Conservation (phyloP, 2,888 invertebrate species). For the Hypsopygia costalis region DNA sequence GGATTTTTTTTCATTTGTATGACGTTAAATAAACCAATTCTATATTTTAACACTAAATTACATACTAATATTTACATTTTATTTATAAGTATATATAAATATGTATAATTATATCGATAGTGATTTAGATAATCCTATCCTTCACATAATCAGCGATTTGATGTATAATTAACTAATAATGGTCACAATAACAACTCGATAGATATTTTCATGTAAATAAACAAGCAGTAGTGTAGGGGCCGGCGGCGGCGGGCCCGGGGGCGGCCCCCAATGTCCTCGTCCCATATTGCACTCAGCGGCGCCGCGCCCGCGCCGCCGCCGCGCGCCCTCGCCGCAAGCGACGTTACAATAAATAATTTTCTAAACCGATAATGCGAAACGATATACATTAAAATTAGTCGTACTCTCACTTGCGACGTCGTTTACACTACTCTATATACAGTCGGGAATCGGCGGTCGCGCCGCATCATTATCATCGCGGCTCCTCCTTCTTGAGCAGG, state of each 20-base stretch:
- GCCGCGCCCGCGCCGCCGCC: constrained; percentile 17
- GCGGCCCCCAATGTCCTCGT: constrained; percentile 48
- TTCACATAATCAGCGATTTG: constrained; percentile 70
- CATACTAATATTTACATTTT: constrained; percentile 78
- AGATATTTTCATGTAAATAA: constrained; percentile 78
- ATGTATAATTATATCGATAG: constrained; percentile 79
- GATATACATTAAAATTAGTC: constrained; percentile 52
- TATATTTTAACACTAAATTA: constrained; percentile 79
- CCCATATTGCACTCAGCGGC: constrained; percentile 66
- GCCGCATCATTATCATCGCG: constrained; percentile 72
- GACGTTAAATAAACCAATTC: constrained; percentile 80
- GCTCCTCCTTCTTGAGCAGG: constrained; percentile 82
- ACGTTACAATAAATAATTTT: constrained; percentile 73
- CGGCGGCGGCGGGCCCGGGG: constrained; percentile 44
- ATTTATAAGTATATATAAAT: constrained; percentile 80
- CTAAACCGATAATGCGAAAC: constrained; percentile 69
- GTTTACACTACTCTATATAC: constrained; percentile 46
- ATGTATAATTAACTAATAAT: constrained; percentile 80
- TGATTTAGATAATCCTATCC: constrained; percentile 72
- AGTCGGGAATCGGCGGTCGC: constrained; percentile 34
- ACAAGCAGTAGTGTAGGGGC: constrained; percentile 72
- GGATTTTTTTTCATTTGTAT: constrained; percentile 71
- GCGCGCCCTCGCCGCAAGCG: constrained; percentile 41
- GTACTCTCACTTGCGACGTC: constrained; percentile 55
- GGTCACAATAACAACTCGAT: constrained; percentile 79